phyloP scores from a whole-genome alignment of 2,797 vertebrate species.

The Chrysocyon brachyurus region DNA sequence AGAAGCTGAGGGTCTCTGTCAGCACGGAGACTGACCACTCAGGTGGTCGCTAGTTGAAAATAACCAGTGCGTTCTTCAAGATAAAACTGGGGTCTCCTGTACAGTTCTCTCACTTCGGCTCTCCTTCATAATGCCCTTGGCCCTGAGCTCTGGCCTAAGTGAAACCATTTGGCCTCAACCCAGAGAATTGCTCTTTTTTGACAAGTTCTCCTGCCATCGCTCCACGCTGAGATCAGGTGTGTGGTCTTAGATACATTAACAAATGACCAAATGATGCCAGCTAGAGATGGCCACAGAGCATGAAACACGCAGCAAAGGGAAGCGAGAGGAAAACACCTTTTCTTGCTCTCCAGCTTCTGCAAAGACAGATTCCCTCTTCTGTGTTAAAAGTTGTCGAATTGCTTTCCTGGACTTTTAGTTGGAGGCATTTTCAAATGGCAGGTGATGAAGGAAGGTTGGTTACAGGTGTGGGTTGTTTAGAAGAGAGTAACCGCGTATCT shows the following conservation, averaged over 20 bases:
- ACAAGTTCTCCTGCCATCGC: background rate
- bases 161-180: background rate
- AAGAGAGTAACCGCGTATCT: background rate
- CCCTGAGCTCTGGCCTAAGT: background rate
- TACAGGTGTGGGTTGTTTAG: background rate
- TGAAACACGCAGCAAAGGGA: background rate
- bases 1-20: background rate
- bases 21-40: background rate
- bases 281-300: background rate
- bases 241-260: background rate
- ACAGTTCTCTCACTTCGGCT: background rate
- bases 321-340: background rate
- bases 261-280: background rate
- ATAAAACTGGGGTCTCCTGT: background rate
- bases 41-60: background rate
- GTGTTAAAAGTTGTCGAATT: background rate
- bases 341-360: background rate
- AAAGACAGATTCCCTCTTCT: background rate
- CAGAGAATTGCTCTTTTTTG: background rate
- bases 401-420: conserved; percentile 14
- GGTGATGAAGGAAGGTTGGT: background rate
- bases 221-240: background rate
- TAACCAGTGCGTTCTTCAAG: background rate
- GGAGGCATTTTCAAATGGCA: background rate
- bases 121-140: background rate